phyloP scores from a whole-genome alignment of 2,888 invertebrate species.

The Watsonalla binaria region DNA sequence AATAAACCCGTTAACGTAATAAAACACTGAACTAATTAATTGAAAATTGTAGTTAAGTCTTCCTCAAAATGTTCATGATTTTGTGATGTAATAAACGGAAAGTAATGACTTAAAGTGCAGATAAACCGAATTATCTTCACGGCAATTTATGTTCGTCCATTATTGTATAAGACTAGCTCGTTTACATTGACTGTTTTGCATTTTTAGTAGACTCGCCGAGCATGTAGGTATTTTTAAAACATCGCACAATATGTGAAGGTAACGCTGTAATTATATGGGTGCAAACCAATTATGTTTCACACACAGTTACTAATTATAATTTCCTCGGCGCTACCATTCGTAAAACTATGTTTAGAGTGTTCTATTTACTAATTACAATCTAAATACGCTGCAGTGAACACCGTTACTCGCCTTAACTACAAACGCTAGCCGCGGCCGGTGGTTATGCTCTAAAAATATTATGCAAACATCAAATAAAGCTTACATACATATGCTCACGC shows the following conservation, averaged over 20 bases:
- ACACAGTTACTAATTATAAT: conserved; percentile 59
- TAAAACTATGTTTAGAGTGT: conserved; percentile 56
- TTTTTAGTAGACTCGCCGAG: not conserved
- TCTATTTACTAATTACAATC: conserved; percentile 55
- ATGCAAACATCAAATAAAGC: not conserved
- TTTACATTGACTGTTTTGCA: not conserved
- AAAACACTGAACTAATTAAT: conserved; percentile 23
- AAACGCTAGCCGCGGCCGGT: not conserved
- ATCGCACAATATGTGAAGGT: conserved; percentile 3
- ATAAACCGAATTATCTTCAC: not conserved
- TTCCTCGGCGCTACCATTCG: conserved; percentile 51
- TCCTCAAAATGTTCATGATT: conserved; percentile 14
- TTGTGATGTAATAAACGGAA: not conserved
- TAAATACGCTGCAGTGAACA: conserved; percentile 45
- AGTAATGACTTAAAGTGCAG: not conserved
- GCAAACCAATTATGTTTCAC: conserved; percentile 53
- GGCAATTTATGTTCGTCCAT: not conserved
- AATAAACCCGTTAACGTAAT: conserved; percentile 26
- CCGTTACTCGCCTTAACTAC: conserved; percentile 17
- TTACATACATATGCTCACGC: too few species aligned
- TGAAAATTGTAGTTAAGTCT: conserved; percentile 18
- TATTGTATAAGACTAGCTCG: not conserved
- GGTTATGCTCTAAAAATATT: not conserved
- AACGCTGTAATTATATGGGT: conserved; percentile 32
- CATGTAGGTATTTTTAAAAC: not conserved